Conservation (phyloP, 53 echinoderm and acorn worm species). For the Holothuria scabra region DNA sequence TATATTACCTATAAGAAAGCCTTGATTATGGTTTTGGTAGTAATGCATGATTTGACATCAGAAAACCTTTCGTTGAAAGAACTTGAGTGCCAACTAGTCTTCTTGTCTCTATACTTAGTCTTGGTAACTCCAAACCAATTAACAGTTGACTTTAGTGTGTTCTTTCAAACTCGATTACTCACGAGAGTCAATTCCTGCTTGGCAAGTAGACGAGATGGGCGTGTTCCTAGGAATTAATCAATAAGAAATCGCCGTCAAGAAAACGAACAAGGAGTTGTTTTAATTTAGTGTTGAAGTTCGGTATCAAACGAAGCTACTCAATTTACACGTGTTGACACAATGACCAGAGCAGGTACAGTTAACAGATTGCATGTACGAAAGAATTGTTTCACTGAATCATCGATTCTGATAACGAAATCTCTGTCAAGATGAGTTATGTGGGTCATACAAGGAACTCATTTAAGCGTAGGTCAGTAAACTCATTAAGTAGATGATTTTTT, state of each 20-base stretch:
- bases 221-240: slow-evolving; percentile 19
- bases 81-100: slow-evolving; percentile 3
- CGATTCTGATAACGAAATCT: too few species aligned
- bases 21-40: slow-evolving; percentile 3
- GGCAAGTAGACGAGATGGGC: neutral
- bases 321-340: too few species aligned
- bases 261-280: neutral
- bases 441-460: too few species aligned
- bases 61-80: slow-evolving; percentile 25
- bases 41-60: slow-evolving; percentile 33
- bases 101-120: slow-evolving; percentile 9
- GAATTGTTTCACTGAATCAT: too few species aligned
- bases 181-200: slow-evolving; percentile 2
- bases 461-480: too few species aligned
- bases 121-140: slow-evolving; percentile 34
- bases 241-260: neutral
- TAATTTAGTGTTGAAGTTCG: neutral
- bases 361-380: too few species aligned
- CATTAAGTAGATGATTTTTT: too few species aligned
- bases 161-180: slow-evolving; percentile 25
- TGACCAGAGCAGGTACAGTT: too few species aligned
- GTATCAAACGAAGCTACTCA: too few species aligned
- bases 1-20: too few species aligned
- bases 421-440: too few species aligned
- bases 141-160: slow-evolving; percentile 21